Conservation (phyloP, 2,797 vertebrate species). For the Sphenopsis melanotis region DNA sequence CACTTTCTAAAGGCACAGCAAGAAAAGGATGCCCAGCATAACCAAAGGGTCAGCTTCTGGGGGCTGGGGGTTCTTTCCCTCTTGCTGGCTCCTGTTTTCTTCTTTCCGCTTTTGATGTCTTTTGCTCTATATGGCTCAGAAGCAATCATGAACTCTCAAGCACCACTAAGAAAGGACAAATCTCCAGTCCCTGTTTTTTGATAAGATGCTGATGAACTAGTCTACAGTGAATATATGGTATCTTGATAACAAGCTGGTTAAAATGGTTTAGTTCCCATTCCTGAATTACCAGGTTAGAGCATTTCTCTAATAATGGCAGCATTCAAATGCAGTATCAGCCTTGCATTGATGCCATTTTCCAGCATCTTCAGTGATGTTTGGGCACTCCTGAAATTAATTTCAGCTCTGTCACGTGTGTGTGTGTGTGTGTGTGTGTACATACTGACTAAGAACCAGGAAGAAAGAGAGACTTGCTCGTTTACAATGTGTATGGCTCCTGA, state of each 20-base stretch:
- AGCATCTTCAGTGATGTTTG: background rate
- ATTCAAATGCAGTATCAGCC: background rate
- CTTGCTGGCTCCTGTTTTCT: background rate
- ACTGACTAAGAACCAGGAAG: background rate
- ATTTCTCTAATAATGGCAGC: background rate
- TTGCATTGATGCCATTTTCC: background rate
- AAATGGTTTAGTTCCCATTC: background rate
- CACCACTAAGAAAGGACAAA: background rate
- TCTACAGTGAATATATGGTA: background rate
- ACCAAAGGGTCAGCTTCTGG: background rate
- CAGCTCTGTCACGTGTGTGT: background rate
- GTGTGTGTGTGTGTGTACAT: too few species aligned
- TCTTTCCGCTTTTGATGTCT: background rate
- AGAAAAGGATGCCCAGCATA: background rate
- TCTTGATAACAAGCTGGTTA: background rate
- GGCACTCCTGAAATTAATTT: background rate
- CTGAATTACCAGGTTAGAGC: background rate
- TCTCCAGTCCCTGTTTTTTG: background rate
- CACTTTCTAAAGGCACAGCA: background rate
- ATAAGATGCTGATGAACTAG: background rate
- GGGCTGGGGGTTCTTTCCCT: background rate
- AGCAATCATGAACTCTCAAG: background rate
- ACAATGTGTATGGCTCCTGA: background rate
- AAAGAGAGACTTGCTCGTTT: background rate
- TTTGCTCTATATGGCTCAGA: background rate